Percentiles rank a stretch among this genome's conserved stretches.
These are phyloP conservation scores for Mnemiopsis leidyi DNA, from an alignment of 37 sponge, comb jelly and placozoan genomes.

Conservation along the genomic window DNA sequence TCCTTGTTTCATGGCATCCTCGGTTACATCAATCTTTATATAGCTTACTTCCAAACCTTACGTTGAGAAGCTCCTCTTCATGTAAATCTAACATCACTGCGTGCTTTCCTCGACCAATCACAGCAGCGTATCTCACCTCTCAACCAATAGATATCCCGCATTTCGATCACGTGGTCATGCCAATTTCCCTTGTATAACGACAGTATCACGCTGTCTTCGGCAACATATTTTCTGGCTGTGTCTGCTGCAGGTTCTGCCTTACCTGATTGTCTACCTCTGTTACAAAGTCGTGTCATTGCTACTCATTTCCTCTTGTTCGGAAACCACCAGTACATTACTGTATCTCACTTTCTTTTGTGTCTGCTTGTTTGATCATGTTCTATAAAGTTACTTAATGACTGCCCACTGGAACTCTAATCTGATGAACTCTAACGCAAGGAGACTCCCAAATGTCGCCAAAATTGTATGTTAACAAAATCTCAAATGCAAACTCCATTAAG, in stretches of 20 bases:
- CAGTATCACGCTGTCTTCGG: neutral
- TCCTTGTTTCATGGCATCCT: too few relatives aligned
- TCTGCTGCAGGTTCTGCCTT: neutral
- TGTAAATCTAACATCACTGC: neutral
- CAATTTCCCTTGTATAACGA: neutral
- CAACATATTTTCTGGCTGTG: neutral
- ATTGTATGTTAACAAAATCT: neutral
- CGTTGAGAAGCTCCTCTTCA: neutral
- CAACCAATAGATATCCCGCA: neutral
- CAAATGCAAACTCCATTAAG: too few relatives aligned
- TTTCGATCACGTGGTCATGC: neutral
- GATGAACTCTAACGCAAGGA: neutral
- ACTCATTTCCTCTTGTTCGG: neutral
- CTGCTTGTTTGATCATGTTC: neutral
- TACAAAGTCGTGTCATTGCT: too few relatives aligned
- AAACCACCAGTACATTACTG: neutral
- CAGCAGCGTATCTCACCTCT: neutral
- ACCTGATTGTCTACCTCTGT: too few relatives aligned
- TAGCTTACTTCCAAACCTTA: neutral
- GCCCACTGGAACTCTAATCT: neutral
- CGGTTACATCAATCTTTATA: neutral
- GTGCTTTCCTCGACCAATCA: neutral
- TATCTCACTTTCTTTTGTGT: neutral
- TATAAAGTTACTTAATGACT: neutral
- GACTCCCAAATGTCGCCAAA: neutral